Evolutionary conservation across 2,888 invertebrate genomes (phyloP).

Genomic region (Drosophila hamatofila): DNA sequence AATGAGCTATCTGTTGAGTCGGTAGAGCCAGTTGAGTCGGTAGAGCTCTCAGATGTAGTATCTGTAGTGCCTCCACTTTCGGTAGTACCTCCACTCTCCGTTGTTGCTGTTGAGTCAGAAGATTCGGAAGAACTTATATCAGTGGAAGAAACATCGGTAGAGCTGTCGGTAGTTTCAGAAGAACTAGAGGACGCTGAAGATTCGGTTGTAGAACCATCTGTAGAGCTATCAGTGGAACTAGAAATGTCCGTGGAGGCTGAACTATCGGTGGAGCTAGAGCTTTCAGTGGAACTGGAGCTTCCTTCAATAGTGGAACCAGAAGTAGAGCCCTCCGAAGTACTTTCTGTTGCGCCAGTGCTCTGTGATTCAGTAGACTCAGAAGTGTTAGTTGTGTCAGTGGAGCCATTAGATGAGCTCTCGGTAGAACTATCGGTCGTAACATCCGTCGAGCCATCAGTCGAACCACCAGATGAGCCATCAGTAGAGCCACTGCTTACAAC

Average conservation of each 20-base stretch:
- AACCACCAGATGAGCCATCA: conserved; percentile 30
- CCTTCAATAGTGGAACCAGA: conserved; percentile 19
- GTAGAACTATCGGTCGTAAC: conserved; percentile 12
- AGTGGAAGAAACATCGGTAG: conserved; percentile 24
- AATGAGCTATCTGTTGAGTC: conserved; percentile 65
- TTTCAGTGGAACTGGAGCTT: conserved; percentile 31
- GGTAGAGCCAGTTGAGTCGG: conserved; percentile 59
- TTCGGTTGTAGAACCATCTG: conserved; percentile 14
- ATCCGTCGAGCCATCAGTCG: conserved; percentile 18
- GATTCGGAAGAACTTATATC: conserved; percentile 28
- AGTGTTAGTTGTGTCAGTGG: conserved; percentile 19
- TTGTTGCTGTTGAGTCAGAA: conserved; percentile 33
- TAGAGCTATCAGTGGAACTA: conserved; percentile 11
- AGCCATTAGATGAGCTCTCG: conserved; percentile 12
- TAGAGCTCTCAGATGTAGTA: conserved; percentile 44
- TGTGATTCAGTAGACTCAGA: conserved; percentile 25
- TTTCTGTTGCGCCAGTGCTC: conserved; percentile 33
- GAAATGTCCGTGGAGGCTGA: conserved; percentile 18
- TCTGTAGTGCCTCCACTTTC: conserved; percentile 48
- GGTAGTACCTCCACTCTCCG: conserved; percentile 44
- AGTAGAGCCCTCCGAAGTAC: conserved; percentile 22
- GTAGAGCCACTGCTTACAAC: not conserved
- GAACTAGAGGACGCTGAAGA: conserved; percentile 2
- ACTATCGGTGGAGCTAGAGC: conserved; percentile 18
- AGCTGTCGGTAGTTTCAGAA: not conserved